Conservation (phyloP, 2,113 vertebrate genomes). For the Macquaria australasica region DNA sequence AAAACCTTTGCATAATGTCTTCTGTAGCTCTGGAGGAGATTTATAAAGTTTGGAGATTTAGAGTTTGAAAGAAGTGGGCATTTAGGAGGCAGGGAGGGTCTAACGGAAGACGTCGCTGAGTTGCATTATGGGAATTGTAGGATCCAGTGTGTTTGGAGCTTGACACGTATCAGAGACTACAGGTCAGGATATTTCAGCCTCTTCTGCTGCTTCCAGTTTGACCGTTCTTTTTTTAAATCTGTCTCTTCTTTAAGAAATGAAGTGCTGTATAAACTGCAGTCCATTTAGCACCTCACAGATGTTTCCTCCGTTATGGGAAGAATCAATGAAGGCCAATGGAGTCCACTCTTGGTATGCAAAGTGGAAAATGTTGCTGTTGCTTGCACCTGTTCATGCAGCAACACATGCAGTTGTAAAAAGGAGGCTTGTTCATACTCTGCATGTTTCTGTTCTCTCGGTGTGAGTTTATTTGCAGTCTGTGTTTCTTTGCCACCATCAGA, state of each 20-base stretch:
- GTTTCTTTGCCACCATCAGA: not conserved
- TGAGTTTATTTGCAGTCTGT: not conserved
- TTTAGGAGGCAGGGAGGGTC: not conserved
- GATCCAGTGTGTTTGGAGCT: not conserved
- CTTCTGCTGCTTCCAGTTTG: not conserved
- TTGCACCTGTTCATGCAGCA: slow-evolving; percentile 12
- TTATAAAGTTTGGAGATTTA: no score
- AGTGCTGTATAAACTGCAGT: not conserved
- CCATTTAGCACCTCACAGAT: not conserved
- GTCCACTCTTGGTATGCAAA: not conserved
- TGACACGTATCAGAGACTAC: not conserved
- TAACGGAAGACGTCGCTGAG: not conserved
- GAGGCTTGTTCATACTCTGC: not conserved
- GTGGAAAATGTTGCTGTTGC: not conserved
- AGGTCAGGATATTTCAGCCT: not conserved
- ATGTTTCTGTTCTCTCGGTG: not conserved
- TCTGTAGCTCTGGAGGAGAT: no score
- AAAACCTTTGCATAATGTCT: no score
- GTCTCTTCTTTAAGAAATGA: not conserved
- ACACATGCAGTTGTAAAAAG: not conserved
- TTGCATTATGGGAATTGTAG: slow-evolving; percentile 1
- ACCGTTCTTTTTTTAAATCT: not conserved
- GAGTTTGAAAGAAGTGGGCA: not conserved
- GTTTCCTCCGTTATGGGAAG: not conserved
- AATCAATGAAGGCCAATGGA: not conserved